Conservation (phyloP, 64 coral and sea anemone species). For the Actinia tenebrosa region DNA sequence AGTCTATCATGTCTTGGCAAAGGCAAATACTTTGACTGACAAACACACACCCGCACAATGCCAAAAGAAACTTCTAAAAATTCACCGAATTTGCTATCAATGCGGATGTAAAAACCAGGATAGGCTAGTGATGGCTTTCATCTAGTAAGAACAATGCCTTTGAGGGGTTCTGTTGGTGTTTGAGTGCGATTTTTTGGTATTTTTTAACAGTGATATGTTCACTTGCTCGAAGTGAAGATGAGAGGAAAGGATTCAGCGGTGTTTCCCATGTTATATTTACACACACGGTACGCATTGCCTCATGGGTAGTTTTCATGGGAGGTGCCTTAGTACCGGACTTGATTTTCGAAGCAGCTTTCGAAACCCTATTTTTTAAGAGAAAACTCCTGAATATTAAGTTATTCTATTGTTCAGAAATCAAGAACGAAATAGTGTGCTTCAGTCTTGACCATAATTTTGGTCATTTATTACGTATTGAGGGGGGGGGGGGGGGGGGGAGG, state of each 20-base stretch:
- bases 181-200: not conserved
- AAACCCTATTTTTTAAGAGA: not conserved
- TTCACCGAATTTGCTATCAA: not conserved
- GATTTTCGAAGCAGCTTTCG: not conserved
- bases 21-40: conserved; percentile 31
- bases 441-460: too few relatives aligned
- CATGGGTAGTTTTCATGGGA: not conserved
- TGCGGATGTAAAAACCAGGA: not conserved
- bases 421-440: too few relatives aligned
- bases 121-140: not conserved
- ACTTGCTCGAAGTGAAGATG: not conserved
- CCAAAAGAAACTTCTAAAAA: not conserved
- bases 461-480: too few relatives aligned
- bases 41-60: not conserved
- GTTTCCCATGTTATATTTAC: conserved; percentile 22
- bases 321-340: not conserved
- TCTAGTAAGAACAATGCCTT: not conserved
- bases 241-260: conserved; percentile 4
- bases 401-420: not conserved
- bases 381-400: not conserved
- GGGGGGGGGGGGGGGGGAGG: too few relatives aligned
- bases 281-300: not conserved
- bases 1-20: conserved; percentile 19
- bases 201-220: not conserved
- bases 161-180: not conserved